Percentiles rank a stretch among this genome's conserved stretches.
Evolutionary conservation across 2,113 vertebrate species (phyloP).

Genomic region (Diglossa brunneiventris): DNA sequence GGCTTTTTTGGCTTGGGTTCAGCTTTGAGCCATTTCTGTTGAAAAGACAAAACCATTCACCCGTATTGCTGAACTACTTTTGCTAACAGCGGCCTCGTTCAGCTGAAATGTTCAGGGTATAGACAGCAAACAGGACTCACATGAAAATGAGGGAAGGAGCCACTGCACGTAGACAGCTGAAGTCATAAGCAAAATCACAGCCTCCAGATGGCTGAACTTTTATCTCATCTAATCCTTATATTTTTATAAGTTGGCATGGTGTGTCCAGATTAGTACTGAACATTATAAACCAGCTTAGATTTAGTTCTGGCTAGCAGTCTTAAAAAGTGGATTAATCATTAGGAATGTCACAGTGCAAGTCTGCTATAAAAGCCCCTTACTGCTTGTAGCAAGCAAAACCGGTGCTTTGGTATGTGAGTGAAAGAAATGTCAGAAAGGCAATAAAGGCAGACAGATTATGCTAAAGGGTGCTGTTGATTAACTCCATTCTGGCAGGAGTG

Average conservation of each 20-base stretch:
- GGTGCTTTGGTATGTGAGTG: neutral
- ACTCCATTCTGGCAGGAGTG: neutral
- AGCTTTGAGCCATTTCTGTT: neutral
- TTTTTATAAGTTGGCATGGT: constrained; percentile 45
- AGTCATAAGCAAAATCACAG: constrained; percentile 41
- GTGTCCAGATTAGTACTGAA: constrained; percentile 16
- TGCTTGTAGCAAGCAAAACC: neutral
- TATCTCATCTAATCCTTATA: constrained; percentile 50
- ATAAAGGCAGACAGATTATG: neutral
- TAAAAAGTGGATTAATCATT: constrained; percentile 8
- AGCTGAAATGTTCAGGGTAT: neutral
- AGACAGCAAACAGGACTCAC: neutral
- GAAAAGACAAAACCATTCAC: neutral
- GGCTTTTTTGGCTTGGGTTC: neutral
- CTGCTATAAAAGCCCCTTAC: neutral
- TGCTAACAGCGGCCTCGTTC: neutral
- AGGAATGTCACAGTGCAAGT: neutral
- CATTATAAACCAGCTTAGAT: constrained; percentile 38
- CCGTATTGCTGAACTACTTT: neutral
- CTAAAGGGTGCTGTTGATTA: neutral
- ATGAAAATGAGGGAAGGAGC: constrained; percentile 15
- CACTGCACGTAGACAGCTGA: constrained; percentile 8
- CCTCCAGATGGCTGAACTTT: constrained; percentile 54
- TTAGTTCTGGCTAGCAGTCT: constrained; percentile 12
- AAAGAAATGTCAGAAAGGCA: neutral